Conservation (phyloP, 2,888 invertebrate species). For the Dryococelus australis region DNA sequence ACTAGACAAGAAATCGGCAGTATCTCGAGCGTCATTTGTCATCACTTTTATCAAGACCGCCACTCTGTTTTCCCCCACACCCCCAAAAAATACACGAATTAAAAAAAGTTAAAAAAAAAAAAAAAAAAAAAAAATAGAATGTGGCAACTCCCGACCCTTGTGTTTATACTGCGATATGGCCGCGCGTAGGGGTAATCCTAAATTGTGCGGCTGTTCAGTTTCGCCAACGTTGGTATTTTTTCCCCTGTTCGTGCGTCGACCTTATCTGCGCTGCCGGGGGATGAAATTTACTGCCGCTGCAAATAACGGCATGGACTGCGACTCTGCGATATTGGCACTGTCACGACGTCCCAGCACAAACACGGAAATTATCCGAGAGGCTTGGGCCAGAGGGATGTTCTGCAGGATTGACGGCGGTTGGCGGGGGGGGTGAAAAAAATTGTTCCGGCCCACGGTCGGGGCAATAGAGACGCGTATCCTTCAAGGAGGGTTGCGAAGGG, state of each 20-base stretch:
- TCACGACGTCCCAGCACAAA: not conserved
- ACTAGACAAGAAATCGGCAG: not conserved
- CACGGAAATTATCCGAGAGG: not conserved
- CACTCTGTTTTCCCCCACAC: not conserved
- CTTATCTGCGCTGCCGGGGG: not conserved
- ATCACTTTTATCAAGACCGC: not conserved
- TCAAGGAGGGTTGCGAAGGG: not conserved
- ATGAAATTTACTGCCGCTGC: not conserved
- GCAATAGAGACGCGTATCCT: no score
- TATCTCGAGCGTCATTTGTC: not conserved
- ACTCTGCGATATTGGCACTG: not conserved
- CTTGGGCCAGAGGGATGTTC: no score
- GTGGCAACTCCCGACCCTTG: not conserved
- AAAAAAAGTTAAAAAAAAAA: not conserved
- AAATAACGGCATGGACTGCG: not conserved
- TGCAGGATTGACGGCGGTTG: no score
- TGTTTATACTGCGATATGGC: slow-evolving; percentile 5
- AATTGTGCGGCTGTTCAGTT: not conserved
- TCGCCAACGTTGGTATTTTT: not conserved
- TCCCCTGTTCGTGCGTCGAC: not conserved
- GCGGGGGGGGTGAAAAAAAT: no score
- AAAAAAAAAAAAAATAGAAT: not conserved
- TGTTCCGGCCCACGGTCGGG: no score
- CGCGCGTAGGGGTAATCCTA: not conserved
- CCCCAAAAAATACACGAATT: not conserved